Conservation (phyloP, 2,888 invertebrate genomes). For the Ametastegia equiseti region DNA sequence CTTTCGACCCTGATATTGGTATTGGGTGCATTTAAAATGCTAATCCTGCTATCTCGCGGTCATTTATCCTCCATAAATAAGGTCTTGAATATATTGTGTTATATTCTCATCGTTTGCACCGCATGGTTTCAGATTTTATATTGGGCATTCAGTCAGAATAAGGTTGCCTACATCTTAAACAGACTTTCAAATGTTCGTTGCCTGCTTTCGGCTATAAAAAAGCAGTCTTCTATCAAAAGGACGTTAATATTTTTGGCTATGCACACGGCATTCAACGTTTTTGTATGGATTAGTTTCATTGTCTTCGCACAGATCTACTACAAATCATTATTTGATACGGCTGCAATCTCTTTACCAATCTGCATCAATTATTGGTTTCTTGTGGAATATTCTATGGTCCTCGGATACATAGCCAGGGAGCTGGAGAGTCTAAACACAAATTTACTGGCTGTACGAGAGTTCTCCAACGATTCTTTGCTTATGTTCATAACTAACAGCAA, state of each 20-base stretch:
- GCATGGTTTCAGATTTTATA: background rate
- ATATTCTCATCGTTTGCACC: background rate
- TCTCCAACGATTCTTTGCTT: background rate
- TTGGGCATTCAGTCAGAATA: background rate
- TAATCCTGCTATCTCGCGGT: background rate
- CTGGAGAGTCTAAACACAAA: background rate
- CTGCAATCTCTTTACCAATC: too few species aligned
- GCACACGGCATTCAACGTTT: background rate
- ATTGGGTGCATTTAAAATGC: too few species aligned
- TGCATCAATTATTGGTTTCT: background rate
- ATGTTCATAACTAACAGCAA: background rate
- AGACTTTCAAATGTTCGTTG: background rate
- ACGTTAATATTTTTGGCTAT: too few species aligned
- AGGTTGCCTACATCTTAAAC: background rate
- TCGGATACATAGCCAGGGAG: background rate
- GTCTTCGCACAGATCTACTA: too few species aligned
- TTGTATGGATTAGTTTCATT: background rate
- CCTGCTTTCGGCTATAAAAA: background rate
- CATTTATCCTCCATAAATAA: background rate
- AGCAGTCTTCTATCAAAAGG: background rate
- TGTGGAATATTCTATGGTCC: background rate
- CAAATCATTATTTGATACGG: background rate
- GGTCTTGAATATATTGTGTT: background rate
- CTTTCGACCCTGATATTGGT: background rate
- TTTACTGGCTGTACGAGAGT: background rate